phyloP scores from a whole-genome alignment of 1,140 invertebrate species.

The Delia radicum region DNA sequence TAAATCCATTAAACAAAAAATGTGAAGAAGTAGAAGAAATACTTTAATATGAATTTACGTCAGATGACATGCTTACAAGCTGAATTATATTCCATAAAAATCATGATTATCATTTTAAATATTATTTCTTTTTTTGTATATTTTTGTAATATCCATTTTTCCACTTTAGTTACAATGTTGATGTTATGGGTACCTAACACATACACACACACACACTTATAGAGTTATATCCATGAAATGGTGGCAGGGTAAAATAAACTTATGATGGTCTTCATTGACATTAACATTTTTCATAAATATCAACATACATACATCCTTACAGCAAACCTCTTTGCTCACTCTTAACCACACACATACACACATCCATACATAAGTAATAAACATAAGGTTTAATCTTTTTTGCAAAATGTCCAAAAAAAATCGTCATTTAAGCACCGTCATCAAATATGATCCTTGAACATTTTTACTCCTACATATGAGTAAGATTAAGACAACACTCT shows the following conservation, averaged over 20 bases:
- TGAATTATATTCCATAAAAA: slow-evolving; percentile 15
- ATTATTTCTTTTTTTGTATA: neutral
- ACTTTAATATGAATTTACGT: neutral
- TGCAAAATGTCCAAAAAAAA: slow-evolving; percentile 31
- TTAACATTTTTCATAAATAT: slow-evolving; percentile 16
- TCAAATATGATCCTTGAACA: slow-evolving; percentile 35
- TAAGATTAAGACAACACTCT: neutral
- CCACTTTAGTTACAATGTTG: neutral
- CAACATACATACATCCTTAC: neutral
- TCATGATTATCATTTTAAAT: slow-evolving; percentile 20
- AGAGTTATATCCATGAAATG: no score
- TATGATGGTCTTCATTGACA: slow-evolving; percentile 19
- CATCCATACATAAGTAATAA: neutral
- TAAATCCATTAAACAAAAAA: no score
- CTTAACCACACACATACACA: neutral
- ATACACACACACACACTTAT: no score
- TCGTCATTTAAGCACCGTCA: slow-evolving; percentile 55
- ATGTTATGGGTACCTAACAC: no score
- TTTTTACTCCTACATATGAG: neutral
- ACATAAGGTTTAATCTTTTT: slow-evolving; percentile 11
- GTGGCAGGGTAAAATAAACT: neutral
- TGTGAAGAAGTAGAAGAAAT: neutral
- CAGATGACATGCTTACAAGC: slow-evolving; percentile 1
- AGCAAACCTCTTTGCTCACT: neutral
- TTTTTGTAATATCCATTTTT: neutral